Evolutionary conservation across 2,888 invertebrate species (phyloP), one percentile per base, ranked within the genome.

Genomic region (Criorhina ranunculi): DNA sequence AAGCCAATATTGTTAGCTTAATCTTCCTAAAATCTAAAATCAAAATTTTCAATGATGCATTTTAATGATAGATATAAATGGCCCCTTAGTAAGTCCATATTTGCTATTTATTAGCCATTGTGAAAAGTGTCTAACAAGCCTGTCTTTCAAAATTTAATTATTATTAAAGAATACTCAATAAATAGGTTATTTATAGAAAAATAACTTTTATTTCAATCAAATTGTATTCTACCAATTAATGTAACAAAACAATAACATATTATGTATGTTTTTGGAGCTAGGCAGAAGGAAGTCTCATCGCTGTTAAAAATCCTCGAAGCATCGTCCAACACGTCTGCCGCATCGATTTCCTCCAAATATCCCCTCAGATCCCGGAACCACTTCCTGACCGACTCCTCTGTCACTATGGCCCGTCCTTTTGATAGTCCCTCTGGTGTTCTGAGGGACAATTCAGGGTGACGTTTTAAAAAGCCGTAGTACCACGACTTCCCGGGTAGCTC

Each of bases 271-370:
- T n/a, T n/a, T n/a, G n/a, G n/a, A n/a, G n/a, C n/a, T n/a, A n/a
- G n/a, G n/a, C n/a, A n/a, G n/a, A n/a, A n/a, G n/a, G n/a, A n/a
- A n/a, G n/a, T n/a, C n/a, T 80, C 51, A 55, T 76, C 62, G 0
- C 69, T 73, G 60, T 86, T 78, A 40, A 81, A 64, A 12, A 77
- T 69, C 3, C 77, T 42, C 0, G 62, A 55, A 12, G 64, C 17
- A 33, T 81, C 66, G n/a, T 70, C 67, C 7, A 75, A 17, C 31
- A 78, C 33, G 12, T 64, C 70, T 40, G 8, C 17, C 9, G 42
- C 24, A 51, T 31, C n/a, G 3, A 44, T 8, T 35, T 72, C 62
- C 1, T 15, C 5, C 0, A 79, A 12, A 60, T 67, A 62, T 1
- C 19, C 17, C 12, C 40, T 44, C 3, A 78, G 24, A 0, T 57